phyloP scores from a whole-genome alignment of 2,888 invertebrate species.

The Odontocolon sp. region DNA sequence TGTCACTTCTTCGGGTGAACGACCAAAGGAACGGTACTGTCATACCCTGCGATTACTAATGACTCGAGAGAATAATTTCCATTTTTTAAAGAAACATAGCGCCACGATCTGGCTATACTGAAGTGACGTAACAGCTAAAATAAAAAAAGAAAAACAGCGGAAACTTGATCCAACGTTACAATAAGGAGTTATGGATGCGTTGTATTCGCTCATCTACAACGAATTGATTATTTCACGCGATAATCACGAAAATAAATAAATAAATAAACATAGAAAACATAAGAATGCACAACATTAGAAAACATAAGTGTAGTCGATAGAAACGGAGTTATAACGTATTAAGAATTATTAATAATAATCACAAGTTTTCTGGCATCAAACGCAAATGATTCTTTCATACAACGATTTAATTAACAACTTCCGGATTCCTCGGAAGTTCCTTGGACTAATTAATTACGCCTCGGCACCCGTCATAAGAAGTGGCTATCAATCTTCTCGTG shows the following conservation, averaged over 20 bases:
- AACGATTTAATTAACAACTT: not conserved
- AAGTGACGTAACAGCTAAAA: conserved; percentile 20
- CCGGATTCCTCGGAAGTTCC: conserved; percentile 27
- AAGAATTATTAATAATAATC: not conserved
- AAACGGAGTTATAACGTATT: not conserved
- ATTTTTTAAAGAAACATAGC: conserved; percentile 50
- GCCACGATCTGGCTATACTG: conserved; percentile 21
- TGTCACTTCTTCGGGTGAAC: conserved; percentile 48
- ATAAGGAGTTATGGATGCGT: conserved; percentile 2
- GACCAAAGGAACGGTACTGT: conserved; percentile 55
- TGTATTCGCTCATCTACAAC: conserved; percentile 30
- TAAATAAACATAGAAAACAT: not conserved
- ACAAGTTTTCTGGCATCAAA: not conserved
- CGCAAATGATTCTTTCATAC: not conserved
- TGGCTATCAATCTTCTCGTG: not conserved
- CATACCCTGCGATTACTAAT: conserved; percentile 48
- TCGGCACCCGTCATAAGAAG: not conserved
- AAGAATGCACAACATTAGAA: not conserved
- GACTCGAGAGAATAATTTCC: conserved; percentile 50
- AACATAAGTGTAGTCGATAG: not conserved
- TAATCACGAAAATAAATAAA: conserved; percentile 34
- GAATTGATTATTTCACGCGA: conserved; percentile 49
- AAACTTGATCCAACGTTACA: conserved; percentile 34
- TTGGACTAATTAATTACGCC: not conserved
- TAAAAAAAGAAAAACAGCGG: conserved; percentile 49